Percentiles rank a stretch among this genome's conserved stretches.
phyloP scores from a whole-genome alignment of 1,140 invertebrate species.

The Diorhabda carinulata region DNA sequence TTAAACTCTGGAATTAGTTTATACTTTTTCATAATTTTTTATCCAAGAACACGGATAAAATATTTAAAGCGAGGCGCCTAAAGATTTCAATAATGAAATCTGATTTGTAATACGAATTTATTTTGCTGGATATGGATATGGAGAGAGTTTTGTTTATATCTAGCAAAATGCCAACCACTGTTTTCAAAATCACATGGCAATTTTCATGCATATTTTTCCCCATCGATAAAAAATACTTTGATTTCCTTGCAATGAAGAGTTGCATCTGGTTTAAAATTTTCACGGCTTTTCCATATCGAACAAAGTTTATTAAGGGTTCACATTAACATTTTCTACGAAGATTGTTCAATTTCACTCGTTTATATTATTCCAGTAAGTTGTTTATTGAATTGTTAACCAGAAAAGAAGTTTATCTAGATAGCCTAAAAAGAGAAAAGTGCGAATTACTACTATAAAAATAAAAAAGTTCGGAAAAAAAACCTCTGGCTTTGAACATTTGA shows the following conservation, averaged over 20 bases:
- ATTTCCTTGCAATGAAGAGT: constrained; percentile 11
- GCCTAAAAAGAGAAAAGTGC: constrained; percentile 12
- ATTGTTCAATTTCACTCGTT: constrained; percentile 8
- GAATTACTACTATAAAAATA: constrained; percentile 13
- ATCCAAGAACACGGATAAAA: too few species aligned
- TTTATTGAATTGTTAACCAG: constrained; percentile 24
- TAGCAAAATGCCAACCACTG: too few species aligned
- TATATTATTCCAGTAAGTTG: constrained; percentile 17
- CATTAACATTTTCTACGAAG: constrained; percentile 8
- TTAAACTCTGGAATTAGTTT: too few species aligned
- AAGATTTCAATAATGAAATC: too few species aligned
- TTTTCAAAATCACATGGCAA: background rate
- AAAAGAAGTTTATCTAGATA: constrained; percentile 12
- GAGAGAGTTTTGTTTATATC: too few species aligned
- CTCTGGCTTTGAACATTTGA: background rate
- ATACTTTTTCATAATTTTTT: too few species aligned
- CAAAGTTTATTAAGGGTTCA: constrained; percentile 7
- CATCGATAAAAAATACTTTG: background rate
- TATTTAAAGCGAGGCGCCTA: too few species aligned
- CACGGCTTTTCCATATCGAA: background rate
- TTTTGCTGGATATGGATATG: too few species aligned
- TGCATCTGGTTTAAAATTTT: constrained; percentile 7
- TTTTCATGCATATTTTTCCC: background rate
- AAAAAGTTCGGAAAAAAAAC: constrained; percentile 11
- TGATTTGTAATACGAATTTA: too few species aligned